These are phyloP conservation scores for Stichodactyla mertensii DNA, from an alignment of 64 coral and sea anemone species.

Conservation along the genomic window DNA sequence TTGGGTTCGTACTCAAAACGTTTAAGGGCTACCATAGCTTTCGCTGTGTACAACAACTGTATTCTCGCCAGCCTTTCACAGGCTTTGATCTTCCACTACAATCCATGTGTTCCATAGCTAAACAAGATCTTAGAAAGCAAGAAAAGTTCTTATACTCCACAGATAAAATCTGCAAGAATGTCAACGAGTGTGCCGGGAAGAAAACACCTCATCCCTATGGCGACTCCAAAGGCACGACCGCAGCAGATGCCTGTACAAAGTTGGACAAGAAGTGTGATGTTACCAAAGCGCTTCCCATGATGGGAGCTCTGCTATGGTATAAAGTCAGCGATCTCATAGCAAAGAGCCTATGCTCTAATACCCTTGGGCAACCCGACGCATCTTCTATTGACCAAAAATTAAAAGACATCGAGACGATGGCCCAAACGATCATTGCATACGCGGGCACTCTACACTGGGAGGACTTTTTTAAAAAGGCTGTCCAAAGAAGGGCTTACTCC, in stretches of 20 bases:
- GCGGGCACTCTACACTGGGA: conserved; percentile 3
- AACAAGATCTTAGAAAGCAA: conserved; percentile 15
- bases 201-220: conserved; percentile 27
- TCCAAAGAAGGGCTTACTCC: conserved; percentile 19
- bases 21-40: neutral
- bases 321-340: conserved; percentile 31
- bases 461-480: conserved; percentile 12
- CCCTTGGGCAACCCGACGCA: neutral
- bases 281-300: conserved; percentile 29
- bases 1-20: conserved; percentile 32
- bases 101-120: neutral
- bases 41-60: neutral
- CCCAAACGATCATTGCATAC: conserved; percentile 1
- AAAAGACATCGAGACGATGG: conserved; percentile 10
- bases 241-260: conserved; percentile 3
- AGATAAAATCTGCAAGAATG: conserved; percentile 16
- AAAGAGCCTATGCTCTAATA: conserved; percentile 16
- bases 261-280: conserved; percentile 32
- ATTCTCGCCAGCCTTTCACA: neutral
- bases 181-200: conserved; percentile 23
- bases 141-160: conserved; percentile 19
- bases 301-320: conserved; percentile 38
- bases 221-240: conserved; percentile 15
- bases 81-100: conserved; percentile 12
- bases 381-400: neutral